phyloP scores from a whole-genome alignment of 2,797 vertebrate species.

The Prionace glauca region DNA sequence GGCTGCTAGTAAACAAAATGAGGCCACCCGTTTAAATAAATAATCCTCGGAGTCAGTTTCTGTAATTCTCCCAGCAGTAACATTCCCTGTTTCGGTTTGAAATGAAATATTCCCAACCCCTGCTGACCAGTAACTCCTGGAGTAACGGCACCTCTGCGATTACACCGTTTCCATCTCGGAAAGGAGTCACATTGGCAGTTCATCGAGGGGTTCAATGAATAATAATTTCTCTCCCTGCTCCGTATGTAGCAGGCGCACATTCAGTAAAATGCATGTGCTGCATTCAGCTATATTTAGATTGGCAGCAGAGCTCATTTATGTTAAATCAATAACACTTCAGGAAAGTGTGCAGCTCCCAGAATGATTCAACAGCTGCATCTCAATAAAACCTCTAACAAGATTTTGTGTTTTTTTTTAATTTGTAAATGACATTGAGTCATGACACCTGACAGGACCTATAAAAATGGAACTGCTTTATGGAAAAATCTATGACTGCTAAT shows the following conservation, averaged over 20 bases:
- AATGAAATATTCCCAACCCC: neutral
- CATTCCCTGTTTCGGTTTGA: neutral
- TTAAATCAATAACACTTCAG: constrained; percentile 27
- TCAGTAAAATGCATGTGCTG: neutral
- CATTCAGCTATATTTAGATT: constrained; percentile 26
- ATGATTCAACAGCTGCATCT: neutral
- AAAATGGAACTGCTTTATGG: constrained; percentile 17
- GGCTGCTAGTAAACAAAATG: too few relatives aligned
- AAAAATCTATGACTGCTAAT: constrained; percentile 13
- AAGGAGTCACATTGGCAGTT: neutral
- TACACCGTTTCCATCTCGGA: neutral
- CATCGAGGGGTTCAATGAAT: neutral
- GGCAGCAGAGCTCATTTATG: neutral
- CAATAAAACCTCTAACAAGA: constrained; percentile 18
- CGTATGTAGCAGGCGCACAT: neutral
- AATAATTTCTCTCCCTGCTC: neutral
- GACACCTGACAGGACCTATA: constrained; percentile 17
- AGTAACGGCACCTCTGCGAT: neutral
- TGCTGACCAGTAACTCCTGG: neutral
- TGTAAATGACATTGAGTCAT: constrained; percentile 34
- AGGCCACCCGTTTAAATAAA: neutral
- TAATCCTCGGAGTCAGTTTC: neutral
- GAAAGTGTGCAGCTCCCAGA: neutral
- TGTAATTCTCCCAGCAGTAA: neutral
- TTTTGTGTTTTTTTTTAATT: neutral